Evolutionary conservation across 1,140 invertebrate species (phyloP), one percentile per base, ranked within the genome.

Genomic region (Dinoponera quadriceps): DNA sequence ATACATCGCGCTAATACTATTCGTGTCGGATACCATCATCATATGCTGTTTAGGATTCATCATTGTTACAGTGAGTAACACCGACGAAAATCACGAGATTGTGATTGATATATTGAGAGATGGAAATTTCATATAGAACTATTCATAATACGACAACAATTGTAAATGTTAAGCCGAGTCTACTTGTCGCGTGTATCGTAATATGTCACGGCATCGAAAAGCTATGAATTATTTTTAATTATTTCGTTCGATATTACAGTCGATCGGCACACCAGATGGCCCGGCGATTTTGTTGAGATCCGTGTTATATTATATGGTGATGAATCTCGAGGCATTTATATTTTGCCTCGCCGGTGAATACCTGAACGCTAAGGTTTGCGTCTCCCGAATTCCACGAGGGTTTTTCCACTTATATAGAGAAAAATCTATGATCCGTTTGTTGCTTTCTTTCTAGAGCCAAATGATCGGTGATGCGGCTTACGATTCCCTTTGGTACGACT

Each of bases 271-370:
- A 16, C 27, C 68, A 2, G 14, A 44, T 3, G 55, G 57, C 2
- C 3, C 4, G 9, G 4, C 59, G 4, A 73, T 74, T 4, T 22
- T 82, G 9, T 18, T 60, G 1, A 82, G 22, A 20, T 62, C 69
- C 5, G 20, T 74, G 16, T 27, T 73, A 20, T 82, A 13, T 9
- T 82, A 82, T 22, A 2, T 82, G 16, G n/a, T 59, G 5, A 65
- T 69, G 14, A 83, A 75, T 18, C 55, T 74, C 16, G 80, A 83
- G 18, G 80, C 84, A 11, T 85, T 82, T 25, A 72, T 72, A 48
- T 80, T 75, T 22, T 85, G 78, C 48, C 82, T 69, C 20, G 84
- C 71, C 2, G 84, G 84, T 51, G 78, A 85, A 85, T 85, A 82
- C 20, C 25, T 85, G 13, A 85, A 0, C 14, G 57, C 59, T 16